Percentiles rank a stretch among this genome's conserved stretches.
phyloP scores from a whole-genome alignment of 2,888 invertebrate genomes.

The Eupithecia subumbrata region DNA sequence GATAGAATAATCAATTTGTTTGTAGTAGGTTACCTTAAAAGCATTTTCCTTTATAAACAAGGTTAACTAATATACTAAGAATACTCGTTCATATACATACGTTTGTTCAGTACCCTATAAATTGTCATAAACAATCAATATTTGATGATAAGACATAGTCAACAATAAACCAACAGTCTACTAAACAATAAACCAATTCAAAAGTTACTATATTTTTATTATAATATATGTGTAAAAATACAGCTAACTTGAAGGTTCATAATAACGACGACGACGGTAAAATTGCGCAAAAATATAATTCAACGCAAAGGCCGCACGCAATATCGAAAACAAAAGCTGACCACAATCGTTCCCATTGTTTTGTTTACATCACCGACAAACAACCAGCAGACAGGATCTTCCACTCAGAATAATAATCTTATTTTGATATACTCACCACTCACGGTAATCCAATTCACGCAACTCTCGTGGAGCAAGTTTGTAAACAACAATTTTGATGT shows the following conservation, averaged over 20 bases:
- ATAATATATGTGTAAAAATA: not conserved
- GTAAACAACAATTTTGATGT: conserved; percentile 60
- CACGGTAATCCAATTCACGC: conserved; percentile 69
- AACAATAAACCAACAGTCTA: not conserved
- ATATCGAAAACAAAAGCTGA: conserved; percentile 66
- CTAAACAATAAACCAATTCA: not conserved
- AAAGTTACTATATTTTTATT: not conserved
- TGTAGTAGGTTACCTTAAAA: conserved; percentile 36
- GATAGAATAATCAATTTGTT: conserved; percentile 54
- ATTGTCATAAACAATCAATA: not conserved
- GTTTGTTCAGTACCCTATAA: not conserved
- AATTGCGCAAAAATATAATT: conserved; percentile 51
- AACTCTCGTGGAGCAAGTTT: conserved; percentile 69
- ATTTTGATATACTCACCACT: conserved; percentile 71
- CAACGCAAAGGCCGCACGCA: conserved; percentile 48
- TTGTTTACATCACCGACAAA: conserved; percentile 57
- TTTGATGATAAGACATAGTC: not conserved
- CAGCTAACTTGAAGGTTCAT: conserved; percentile 10
- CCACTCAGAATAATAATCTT: conserved; percentile 62
- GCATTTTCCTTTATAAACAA: conserved; percentile 21
- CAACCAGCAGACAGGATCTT: conserved; percentile 41
- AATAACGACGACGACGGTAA: conserved; percentile 15
- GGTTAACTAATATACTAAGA: not conserved
- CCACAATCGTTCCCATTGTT: conserved; percentile 59
- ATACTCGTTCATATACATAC: not conserved